These are phyloP conservation scores for Anhinga anhinga DNA, from an alignment of 2,113 vertebrate genomes.

Conservation along the genomic window DNA sequence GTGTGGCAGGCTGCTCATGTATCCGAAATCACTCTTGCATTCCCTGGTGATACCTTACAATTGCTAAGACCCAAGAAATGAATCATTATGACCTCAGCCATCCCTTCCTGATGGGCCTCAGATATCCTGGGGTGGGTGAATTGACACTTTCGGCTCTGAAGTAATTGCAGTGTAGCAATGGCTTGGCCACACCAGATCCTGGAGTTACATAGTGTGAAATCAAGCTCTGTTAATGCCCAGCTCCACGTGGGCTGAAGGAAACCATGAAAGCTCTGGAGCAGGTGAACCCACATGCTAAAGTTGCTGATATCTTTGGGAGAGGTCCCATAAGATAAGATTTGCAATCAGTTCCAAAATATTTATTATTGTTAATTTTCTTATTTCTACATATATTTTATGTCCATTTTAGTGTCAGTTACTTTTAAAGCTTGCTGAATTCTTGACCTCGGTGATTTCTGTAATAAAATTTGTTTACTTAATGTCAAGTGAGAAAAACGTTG, in stretches of 20 bases:
- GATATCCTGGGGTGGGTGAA: background rate
- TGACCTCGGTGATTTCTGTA: background rate
- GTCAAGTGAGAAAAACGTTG: background rate
- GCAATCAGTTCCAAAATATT: background rate
- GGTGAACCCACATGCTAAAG: background rate
- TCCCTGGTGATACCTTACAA: background rate
- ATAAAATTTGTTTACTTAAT: background rate
- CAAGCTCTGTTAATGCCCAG: background rate
- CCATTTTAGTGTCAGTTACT: background rate
- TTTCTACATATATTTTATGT: background rate
- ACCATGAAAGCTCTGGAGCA: background rate
- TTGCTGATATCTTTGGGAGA: background rate
- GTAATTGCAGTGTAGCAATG: too few relatives aligned
- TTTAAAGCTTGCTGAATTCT: background rate
- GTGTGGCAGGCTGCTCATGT: background rate
- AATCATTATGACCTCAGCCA: background rate
- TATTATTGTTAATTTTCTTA: background rate
- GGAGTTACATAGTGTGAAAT: background rate
- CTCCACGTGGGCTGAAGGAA: background rate
- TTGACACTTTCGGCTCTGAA: background rate
- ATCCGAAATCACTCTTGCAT: background rate
- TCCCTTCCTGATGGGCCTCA: background rate
- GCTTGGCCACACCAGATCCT: background rate
- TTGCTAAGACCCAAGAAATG: background rate
- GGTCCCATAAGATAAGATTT: background rate